Percentiles rank a stretch among this genome's conserved stretches.
Conservation (phyloP, 2,797 vertebrate genomes). For the Pogonophryne albipinna region DNA sequence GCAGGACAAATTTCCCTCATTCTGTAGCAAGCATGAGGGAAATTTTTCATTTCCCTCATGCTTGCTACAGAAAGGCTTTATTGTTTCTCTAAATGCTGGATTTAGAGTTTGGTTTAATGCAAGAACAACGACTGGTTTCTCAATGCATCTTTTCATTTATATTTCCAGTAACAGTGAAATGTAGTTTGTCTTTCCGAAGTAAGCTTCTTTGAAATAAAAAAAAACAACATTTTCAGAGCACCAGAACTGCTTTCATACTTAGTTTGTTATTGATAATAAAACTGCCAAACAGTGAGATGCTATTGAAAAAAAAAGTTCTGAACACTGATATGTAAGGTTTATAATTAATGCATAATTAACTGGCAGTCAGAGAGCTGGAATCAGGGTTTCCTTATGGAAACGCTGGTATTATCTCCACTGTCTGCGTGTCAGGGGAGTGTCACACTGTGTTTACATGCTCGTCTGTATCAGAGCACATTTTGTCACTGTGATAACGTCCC, state of each 20-base stretch:
- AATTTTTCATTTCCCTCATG: conserved; percentile 10
- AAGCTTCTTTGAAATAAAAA: neutral
- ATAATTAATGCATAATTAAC: no score
- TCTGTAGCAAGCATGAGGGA: no score
- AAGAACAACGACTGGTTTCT: conserved; percentile 25
- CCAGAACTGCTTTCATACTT: neutral
- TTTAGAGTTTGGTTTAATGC: conserved; percentile 32
- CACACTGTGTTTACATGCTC: no score
- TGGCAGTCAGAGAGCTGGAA: no score
- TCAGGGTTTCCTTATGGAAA: no score
- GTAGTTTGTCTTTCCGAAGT: neutral
- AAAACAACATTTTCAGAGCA: neutral
- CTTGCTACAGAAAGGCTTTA: conserved; percentile 31
- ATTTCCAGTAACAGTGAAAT: conserved; percentile 9
- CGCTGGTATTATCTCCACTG: no score
- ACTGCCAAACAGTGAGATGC: neutral
- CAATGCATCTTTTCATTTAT: conserved; percentile 1
- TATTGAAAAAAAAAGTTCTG: neutral
- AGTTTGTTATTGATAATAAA: neutral
- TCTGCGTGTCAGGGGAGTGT: no score
- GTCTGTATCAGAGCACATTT: no score
- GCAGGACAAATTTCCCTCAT: conserved; percentile 30
- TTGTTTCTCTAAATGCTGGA: conserved; percentile 41
- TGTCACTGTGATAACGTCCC: no score
- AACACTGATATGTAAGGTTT: no score